phyloP scores from a whole-genome alignment of 1,140 invertebrate genomes.

The Leptinotarsa texana region DNA sequence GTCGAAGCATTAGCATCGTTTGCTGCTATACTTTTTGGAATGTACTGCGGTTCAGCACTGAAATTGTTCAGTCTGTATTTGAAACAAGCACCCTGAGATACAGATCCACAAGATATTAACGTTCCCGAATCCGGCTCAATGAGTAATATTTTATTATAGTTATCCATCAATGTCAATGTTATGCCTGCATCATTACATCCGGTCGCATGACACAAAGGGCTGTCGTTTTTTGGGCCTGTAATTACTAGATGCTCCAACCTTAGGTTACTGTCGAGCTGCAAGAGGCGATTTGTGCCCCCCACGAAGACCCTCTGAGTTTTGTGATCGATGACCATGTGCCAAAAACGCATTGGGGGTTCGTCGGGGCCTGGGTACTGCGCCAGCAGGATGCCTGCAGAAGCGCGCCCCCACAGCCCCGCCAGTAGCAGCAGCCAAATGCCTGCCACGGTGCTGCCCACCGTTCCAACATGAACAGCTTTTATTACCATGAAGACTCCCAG shows the following conservation, averaged over 20 bases:
- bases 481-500: conserved; percentile 47
- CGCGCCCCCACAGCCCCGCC: conserved; percentile 46
- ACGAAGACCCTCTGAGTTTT: conserved; percentile 66
- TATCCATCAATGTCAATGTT: conserved; percentile 73
- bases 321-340: conserved; percentile 68
- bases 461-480: conserved; percentile 44
- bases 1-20: conserved; percentile 91
- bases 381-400: conserved; percentile 45
- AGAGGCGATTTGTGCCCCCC: conserved; percentile 81
- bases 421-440: conserved; percentile 48
- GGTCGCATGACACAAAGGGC: conserved; percentile 82
- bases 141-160: conserved; percentile 90
- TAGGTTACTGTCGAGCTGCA: conserved; percentile 78
- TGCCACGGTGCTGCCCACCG: conserved; percentile 47
- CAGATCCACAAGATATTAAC: conserved; percentile 86
- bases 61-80: conserved; percentile 86
- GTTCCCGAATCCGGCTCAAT: conserved; percentile 79
- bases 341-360: conserved; percentile 57
- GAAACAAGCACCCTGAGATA: conserved; percentile 84
- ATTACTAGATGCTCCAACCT: conserved; percentile 68
- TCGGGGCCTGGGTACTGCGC: conserved; percentile 56
- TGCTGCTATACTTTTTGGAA: conserved; percentile 81
- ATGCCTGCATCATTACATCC: conserved; percentile 73
- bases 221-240: conserved; percentile 79
- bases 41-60: conserved; percentile 72